Base-by-base conservation (phyloP, 2,797 vertebrate genomes). In the Pogonophryne albipinna region DNA sequence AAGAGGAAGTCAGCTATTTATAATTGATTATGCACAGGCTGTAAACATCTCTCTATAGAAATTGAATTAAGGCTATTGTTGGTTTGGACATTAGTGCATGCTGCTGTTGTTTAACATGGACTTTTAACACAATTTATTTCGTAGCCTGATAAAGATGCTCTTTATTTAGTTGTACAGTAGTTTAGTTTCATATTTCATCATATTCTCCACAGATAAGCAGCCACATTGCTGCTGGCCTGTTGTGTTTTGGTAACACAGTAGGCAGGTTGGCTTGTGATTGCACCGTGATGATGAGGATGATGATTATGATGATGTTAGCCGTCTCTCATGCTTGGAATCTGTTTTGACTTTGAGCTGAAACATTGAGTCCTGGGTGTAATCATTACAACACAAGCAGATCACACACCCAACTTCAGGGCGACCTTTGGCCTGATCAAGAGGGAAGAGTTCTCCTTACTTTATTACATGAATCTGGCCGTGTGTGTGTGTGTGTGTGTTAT, bases 251-350 rank as follows among this genome's bases (percentile, higher is more conserved):
- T 58, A 42, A 74, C 66, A 31, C 45, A 34, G 16, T 17, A 31
- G 6, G 34, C n/a, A 58, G 38, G 46, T 72, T 70, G 55, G 8
- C 10, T 31, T 58, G 31, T 55, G 57, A 74, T 62, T 72, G 51
- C 53, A 63, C 4, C 31, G 20, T 15, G 7, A 38, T 38, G 15
- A 15, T 20, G 17, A 66, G 42, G 34, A 34, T 8, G 34, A 9
- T 38, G 34, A 59, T 4, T 10, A 53, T 46, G 66, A 80, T 66
- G 45, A 80, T 58, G 70, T 79, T 58, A 82, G 42, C 17, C 2
- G 14, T 31, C 27, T 57, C 11, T 65, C 27, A 52, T 41, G 47
- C 46, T 63, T 23, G n/a, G 0, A 62, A 27, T 62, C 14, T 74
- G 31, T 52, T 80, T 63, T 64, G 76, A 73, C 62, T 66, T 12